Evolutionary conservation across 2,888 invertebrate species (phyloP).

Genomic region (Venustoraphidia nigricollis): DNA sequence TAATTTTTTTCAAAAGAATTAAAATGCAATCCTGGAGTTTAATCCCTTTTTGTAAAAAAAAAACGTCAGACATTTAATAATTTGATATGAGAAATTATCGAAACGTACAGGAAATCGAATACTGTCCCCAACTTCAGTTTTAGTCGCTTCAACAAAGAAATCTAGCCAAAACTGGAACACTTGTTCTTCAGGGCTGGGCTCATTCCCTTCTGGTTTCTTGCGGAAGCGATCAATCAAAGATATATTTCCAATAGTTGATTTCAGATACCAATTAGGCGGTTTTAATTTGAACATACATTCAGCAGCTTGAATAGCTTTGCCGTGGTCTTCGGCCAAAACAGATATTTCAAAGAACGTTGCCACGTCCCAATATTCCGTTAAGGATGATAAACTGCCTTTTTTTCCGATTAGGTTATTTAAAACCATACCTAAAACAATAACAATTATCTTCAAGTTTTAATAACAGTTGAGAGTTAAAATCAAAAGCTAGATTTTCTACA

Average conservation of each 20-base stretch:
- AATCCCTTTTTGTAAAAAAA: background rate
- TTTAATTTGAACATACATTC: slow-evolving; percentile 85
- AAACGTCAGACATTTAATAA: no score
- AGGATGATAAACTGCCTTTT: slow-evolving; percentile 83
- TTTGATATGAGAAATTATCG: background rate
- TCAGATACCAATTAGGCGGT: slow-evolving; percentile 88
- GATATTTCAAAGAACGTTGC: slow-evolving; percentile 98
- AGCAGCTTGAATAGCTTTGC: slow-evolving; percentile 92
- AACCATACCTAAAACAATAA: slow-evolving; percentile 52
- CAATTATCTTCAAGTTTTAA: background rate
- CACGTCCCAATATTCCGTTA: slow-evolving; percentile 98
- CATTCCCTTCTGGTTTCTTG: slow-evolving; percentile 58
- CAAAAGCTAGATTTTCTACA: slow-evolving; percentile 2
- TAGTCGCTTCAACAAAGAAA: slow-evolving; percentile 90
- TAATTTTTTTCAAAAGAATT: background rate
- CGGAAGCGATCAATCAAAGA: slow-evolving; percentile 83
- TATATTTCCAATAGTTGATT: slow-evolving; percentile 94
- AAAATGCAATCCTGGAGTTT: slow-evolving; percentile 1
- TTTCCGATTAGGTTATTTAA: slow-evolving; percentile 94
- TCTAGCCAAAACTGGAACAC: slow-evolving; percentile 97
- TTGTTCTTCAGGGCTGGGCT: slow-evolving; percentile 64
- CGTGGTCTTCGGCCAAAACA: slow-evolving; percentile 91
- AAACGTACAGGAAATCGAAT: slow-evolving; percentile 76
- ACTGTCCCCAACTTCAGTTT: slow-evolving; percentile 58
- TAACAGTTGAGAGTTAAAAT: background rate